phyloP scores from a whole-genome alignment of 2,888 invertebrate species.

The Ommatoiulus sabulosus region DNA sequence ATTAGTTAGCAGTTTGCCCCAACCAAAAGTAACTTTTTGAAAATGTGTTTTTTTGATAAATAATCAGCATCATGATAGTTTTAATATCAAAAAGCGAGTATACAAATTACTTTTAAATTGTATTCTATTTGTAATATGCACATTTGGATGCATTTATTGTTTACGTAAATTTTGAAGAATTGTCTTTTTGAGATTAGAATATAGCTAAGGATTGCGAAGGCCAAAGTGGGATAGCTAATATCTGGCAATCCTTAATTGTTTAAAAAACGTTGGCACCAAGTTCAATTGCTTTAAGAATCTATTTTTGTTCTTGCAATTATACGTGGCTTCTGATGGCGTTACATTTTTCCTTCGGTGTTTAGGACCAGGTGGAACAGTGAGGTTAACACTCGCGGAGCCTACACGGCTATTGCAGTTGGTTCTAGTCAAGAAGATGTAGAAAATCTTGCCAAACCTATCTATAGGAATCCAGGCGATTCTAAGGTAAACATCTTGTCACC shows the following conservation, averaged over 20 bases:
- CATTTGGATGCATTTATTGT: too few species aligned
- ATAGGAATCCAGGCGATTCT: constrained; percentile 76
- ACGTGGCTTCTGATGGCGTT: background rate
- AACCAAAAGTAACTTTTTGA: too few species aligned
- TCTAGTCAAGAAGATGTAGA: constrained; percentile 90
- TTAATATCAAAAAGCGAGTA: too few species aligned
- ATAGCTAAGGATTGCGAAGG: too few species aligned
- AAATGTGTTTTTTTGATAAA: too few species aligned
- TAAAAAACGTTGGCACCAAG: background rate
- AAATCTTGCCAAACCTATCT: constrained; percentile 85
- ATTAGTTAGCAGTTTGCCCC: too few species aligned
- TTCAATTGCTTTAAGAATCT: background rate
- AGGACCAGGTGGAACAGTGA: constrained; percentile 92
- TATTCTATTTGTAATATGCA: too few species aligned
- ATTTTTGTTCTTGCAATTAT: constrained; percentile 11
- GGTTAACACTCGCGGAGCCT: constrained; percentile 86
- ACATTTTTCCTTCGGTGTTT: constrained; percentile 59
- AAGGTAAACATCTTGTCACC: constrained; percentile 71
- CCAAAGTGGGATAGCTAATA: background rate
- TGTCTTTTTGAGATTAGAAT: too few species aligned
- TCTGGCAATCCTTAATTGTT: background rate
- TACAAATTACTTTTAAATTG: too few species aligned
- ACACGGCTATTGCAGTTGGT: constrained; percentile 90
- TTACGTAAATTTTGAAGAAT: too few species aligned
- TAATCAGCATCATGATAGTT: too few species aligned